Evolutionary conservation across 1,140 invertebrate genomes (phyloP), one percentile per base, ranked within the genome.

Genomic region (Episyrphus balteatus): DNA sequence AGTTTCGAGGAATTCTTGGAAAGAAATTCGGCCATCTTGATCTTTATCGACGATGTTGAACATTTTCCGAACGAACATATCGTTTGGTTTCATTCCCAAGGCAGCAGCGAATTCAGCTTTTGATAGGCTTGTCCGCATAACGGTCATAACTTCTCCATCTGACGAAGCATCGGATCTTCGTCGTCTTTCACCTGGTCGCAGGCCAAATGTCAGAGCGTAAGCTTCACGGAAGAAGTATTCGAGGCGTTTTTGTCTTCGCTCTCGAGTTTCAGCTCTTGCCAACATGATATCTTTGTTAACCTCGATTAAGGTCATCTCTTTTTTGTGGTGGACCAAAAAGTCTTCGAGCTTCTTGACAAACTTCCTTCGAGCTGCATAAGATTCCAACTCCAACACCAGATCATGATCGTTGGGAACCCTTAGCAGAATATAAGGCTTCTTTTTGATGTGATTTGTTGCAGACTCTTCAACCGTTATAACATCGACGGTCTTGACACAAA

Each of bases 151-250:
- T 67, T 92, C 89, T 34, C 83, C 85, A 57, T 82, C 84, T n/a
- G 83, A 79, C 41, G 77, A 82, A 51, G 87, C 78, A 54, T 84
- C 81, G 1, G 78, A 81, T 48, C 80, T 71, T 38, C 80, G 70
- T 31, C 83, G 70, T 41, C 80, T 71, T 63, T 86, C 88, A 1
- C 83, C 82, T 0, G 83, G 83, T 21, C 75, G 51, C 5, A 93
- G 64, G 3, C 90, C 91, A 64, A 94, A 94, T 1, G 91, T 93
- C 42, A 98, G 74, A 1, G 93, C 90, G 58, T 99, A 99, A 0
- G 96, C 94, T 71, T 97, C 93, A 54, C 95, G 80, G 72, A 99
- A 99, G 75, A 99, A 99, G 70, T 97, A 92, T 61, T 98, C 95
- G 21, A 99, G 67, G 55, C 93, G 83, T 54, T 88, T 85, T 58